These are phyloP conservation scores for Dendrophyllia cribrosa DNA, from an alignment of 64 coral and sea anemone genomes.

Conservation along the genomic window DNA sequence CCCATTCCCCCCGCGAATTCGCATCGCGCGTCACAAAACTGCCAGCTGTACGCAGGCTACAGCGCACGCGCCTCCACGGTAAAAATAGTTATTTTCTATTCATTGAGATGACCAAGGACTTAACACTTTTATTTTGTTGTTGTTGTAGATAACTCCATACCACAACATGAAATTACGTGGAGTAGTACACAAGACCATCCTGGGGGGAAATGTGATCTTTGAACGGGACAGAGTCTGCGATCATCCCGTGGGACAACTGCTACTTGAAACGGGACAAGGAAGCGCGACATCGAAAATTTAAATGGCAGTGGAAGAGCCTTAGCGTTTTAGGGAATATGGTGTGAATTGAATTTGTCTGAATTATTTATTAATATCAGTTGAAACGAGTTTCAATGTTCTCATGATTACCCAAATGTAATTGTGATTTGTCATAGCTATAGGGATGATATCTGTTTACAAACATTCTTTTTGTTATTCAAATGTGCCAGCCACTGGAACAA, in stretches of 20 bases:
- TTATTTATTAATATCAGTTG: neutral
- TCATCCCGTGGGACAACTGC: slow-evolving; percentile 48
- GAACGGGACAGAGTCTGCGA: slow-evolving; percentile 70
- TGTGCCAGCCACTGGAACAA: too few species aligned
- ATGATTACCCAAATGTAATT: too few species aligned
- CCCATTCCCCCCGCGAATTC: too few species aligned
- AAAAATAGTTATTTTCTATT: neutral
- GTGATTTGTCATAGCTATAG: too few species aligned
- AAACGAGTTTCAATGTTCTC: too few species aligned
- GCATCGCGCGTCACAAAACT: too few species aligned
- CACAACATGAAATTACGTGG: slow-evolving; percentile 70
- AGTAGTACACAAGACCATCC: slow-evolving; percentile 69
- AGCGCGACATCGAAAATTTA: neutral
- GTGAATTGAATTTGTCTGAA: neutral
- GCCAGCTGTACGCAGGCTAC: too few species aligned
- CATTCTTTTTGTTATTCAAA: too few species aligned
- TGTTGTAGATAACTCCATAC: slow-evolving; percentile 65
- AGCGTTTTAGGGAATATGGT: neutral
- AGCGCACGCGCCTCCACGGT: too few species aligned
- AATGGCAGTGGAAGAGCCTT: neutral
- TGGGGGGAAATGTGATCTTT: slow-evolving; percentile 64
- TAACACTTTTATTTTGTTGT: neutral
- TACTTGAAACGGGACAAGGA: slow-evolving; percentile 30
- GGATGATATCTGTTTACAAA: too few species aligned
- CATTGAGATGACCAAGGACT: neutral